These are phyloP conservation scores for Adelosebastes latens DNA, from an alignment of 2,797 vertebrate genomes.

Conservation along the genomic window DNA sequence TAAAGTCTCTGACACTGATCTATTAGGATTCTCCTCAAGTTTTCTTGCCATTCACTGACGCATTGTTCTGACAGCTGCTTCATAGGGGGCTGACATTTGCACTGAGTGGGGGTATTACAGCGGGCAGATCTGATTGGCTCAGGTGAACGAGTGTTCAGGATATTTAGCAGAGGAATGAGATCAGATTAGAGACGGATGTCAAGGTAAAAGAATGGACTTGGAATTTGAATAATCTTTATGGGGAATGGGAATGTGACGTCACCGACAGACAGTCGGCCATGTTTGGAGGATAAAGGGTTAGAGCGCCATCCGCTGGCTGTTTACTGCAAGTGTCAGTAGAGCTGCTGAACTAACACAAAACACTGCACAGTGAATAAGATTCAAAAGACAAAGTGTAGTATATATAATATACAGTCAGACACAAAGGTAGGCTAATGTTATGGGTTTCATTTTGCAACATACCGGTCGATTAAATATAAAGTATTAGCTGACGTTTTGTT, in stretches of 20 bases:
- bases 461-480: too few species aligned
- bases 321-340: too few species aligned
- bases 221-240: background rate
- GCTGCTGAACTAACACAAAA: too few species aligned
- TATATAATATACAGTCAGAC: too few species aligned
- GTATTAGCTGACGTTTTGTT: too few species aligned
- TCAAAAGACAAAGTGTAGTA: fast-evolving
- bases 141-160: background rate
- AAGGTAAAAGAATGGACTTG: conserved; percentile 3
- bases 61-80: conserved; percentile 49
- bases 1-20: conserved; percentile 34
- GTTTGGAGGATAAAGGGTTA: too few species aligned
- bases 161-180: background rate
- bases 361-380: too few species aligned
- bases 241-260: too few species aligned
- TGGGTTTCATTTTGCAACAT: too few species aligned
- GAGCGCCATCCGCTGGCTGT: too few species aligned
- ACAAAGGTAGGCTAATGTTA: too few species aligned
- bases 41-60: conserved; percentile 32
- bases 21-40: conserved; percentile 47
- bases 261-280: too few species aligned
- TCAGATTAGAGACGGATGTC: conserved; percentile 21
- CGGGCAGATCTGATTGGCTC: conserved; percentile 26
- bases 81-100: conserved; percentile 18
- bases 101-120: conserved; percentile 18